A percentile compares a stretch with the other conserved stretches of the same genome.
Conservation (phyloP, 2,113 vertebrate species). For the Otocyon megalotis region DNA sequence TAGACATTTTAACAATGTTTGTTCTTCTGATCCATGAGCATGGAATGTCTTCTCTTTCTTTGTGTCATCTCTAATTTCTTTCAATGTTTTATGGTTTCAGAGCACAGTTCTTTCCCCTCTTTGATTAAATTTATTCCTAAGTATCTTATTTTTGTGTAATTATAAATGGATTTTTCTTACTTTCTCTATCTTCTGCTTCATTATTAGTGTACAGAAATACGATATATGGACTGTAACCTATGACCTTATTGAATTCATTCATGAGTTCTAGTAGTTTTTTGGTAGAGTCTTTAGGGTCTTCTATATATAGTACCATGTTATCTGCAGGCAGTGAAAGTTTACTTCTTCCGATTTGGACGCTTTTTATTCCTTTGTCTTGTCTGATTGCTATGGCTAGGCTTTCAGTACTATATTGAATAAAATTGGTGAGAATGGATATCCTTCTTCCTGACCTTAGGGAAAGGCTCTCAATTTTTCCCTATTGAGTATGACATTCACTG, state of each 20-base stretch:
- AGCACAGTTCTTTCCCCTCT: background rate
- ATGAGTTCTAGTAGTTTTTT: background rate
- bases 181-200: background rate
- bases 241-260: background rate
- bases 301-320: background rate
- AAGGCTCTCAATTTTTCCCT: background rate
- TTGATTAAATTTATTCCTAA: background rate
- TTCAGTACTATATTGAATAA: background rate
- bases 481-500: background rate
- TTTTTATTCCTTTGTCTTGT: background rate
- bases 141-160: background rate
- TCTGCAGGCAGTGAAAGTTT: background rate
- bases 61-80: background rate
- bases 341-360: background rate
- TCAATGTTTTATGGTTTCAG: background rate
- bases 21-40: background rate
- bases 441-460: background rate
- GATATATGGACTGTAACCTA: background rate
- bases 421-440: background rate
- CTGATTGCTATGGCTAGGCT: background rate
- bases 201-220: background rate
- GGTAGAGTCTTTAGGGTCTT: background rate
- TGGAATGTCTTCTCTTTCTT: background rate
- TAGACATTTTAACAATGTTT: background rate
- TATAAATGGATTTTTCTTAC: background rate